Base-by-base conservation (phyloP, 2,888 invertebrate species). In the Cremastinae sp. region DNA sequence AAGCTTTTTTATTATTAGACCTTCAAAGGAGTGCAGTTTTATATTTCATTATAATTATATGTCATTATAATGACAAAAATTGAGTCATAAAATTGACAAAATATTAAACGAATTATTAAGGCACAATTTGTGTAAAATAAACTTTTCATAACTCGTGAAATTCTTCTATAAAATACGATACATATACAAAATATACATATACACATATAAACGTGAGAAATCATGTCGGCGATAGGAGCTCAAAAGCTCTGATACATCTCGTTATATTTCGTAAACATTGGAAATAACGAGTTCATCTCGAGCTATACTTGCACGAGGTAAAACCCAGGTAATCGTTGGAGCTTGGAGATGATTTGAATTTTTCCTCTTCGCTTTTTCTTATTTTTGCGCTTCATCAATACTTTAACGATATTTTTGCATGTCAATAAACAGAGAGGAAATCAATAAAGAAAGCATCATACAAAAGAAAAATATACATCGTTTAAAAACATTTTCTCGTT, bases 401-500 rank as follows among this genome's bases (percentile, higher is more conserved):
- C 4, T 9, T 14, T 0, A 43, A 43, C 43, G 4, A 14, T 43
- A 43, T 43, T 43, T 43, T 43, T 28, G n/a, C n/a, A n/a, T n/a
- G n/a, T 28, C 28, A 2, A 28, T 5, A 5, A 28, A 5, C 2
- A 28, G 28, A 2, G 28, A 5, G 56, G 61, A 71, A 62, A 61
- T 55, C 70, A 71, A 71, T 66, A 53, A 71, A 43, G 37, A 65
- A 41, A 18, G 22, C 7, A 65, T 22, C 22, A 53, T 43, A 22
- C 8, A 39, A 64, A 12, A 20, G 10, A 12, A 10, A 53, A 59
- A 64, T 61, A 65, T 70, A 37, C 37, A 64, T 64, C n/a, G 55
- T 66, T 56, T 20, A 55, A 66, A 71, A 66, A 75, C 61, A 75
- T 75, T 66, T 71, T 61, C 66, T 66, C 55, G 71, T 65, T 65